A percentile compares a stretch with the other conserved stretches of the same genome.
These are phyloP conservation scores for Melolontha melolontha DNA, from an alignment of 2,888 invertebrate species.

Conservation along the genomic window DNA sequence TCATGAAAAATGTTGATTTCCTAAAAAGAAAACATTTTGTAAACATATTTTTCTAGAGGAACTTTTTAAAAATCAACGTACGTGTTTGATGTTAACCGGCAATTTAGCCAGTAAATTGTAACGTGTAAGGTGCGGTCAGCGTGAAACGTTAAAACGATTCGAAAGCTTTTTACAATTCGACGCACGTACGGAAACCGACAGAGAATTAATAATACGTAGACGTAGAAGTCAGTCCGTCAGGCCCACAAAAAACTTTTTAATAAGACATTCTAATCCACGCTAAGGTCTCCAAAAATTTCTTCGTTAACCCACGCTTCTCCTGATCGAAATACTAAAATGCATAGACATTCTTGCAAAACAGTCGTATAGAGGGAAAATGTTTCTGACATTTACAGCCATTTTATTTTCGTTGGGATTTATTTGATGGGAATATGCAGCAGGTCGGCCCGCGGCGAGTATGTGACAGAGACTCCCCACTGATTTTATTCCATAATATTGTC, in stretches of 20 bases:
- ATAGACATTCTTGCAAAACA: neutral
- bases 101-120: slow-evolving; percentile 19
- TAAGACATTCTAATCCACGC: slow-evolving; percentile 6
- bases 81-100: slow-evolving; percentile 15
- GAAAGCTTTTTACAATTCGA: neutral
- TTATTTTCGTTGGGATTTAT: slow-evolving; percentile 18
- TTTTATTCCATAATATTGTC: too few species aligned
- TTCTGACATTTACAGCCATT: slow-evolving; percentile 14
- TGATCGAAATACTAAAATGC: neutral
- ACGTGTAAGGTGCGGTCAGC: slow-evolving; percentile 26
- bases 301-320: neutral
- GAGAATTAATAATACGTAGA: slow-evolving; percentile 25
- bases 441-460: slow-evolving; percentile 13
- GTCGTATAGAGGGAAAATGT: neutral
- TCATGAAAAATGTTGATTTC: too few species aligned
- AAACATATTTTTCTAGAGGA: slow-evolving; percentile 5
- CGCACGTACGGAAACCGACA: slow-evolving; percentile 9
- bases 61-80: slow-evolving; percentile 4
- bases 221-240: slow-evolving; percentile 9
- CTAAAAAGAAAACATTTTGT: too few species aligned
- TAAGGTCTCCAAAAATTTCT: neutral
- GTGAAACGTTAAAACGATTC: slow-evolving; percentile 26
- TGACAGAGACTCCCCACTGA: neutral
- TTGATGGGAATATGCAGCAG: slow-evolving; percentile 8
- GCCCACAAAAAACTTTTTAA: slow-evolving; percentile 15